Evolutionary conservation across 2,797 vertebrate species (phyloP).

Genomic region (Pseudocheirus occidentalis): DNA sequence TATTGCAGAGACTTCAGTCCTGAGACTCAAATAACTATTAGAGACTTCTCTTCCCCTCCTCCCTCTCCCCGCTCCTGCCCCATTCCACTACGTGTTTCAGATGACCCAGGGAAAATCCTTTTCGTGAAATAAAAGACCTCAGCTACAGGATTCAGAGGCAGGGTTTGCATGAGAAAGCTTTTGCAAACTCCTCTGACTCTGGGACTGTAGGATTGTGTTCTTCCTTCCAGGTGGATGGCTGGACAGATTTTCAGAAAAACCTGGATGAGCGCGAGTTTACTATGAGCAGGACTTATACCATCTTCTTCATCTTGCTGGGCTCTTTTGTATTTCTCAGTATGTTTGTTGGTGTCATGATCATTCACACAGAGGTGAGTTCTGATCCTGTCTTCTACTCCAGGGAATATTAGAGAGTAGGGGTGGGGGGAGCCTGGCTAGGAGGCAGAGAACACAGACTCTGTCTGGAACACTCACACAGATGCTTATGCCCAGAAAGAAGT

Average conservation of each 20-base stretch:
- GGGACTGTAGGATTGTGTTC: not conserved
- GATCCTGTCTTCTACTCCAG: fast-evolving
- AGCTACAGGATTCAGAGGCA: not conserved
- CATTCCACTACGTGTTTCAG: too few species aligned
- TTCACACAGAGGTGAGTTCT: slow-evolving; percentile 73
- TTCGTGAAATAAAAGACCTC: not conserved
- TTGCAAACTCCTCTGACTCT: not conserved
- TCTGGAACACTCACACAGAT: not conserved
- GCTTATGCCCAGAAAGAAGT: not conserved
- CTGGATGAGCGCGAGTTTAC: slow-evolving; percentile 52
- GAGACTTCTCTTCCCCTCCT: not conserved
- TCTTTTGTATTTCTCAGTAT: slow-evolving; percentile 80
- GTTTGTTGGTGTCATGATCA: slow-evolving; percentile 79
- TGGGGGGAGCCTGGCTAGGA: not conserved
- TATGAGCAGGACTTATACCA: slow-evolving; percentile 72
- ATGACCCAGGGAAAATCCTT: not conserved
- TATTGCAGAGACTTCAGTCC: not conserved
- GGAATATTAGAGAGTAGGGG: not conserved
- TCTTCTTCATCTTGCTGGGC: slow-evolving; percentile 77
- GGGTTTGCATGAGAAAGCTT: not conserved
- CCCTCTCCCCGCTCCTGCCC: too few species aligned
- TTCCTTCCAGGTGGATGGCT: slow-evolving; percentile 81
- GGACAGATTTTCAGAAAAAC: slow-evolving; percentile 74
- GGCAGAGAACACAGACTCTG: not conserved
- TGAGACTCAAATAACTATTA: not conserved